Evolutionary conservation across 1,140 invertebrate genomes (phyloP), one percentile per base, ranked within the genome.

Genomic region (Trachymyrmex cornetzi): DNA sequence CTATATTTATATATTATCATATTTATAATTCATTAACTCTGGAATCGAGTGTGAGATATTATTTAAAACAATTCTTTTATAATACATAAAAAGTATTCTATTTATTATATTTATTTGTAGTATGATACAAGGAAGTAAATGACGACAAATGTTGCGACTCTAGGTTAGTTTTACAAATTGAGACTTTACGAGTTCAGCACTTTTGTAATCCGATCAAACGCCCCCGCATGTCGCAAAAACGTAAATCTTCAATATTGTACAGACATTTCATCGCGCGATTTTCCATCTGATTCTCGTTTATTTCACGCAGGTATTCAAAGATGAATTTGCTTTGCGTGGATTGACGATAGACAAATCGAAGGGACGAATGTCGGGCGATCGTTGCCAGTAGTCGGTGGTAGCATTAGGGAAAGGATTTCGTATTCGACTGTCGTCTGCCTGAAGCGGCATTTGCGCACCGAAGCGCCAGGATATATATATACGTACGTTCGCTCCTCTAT

Each of bases 361-460:
- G 75, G 44, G 69, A 77, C 57, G 77, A 77, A 71, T 55, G 71
- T 59, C 69, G 72, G 85, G 67, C 77, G 88, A 84, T 71, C 75
- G 74, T 86, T 55, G 66, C 77, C 44, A 4, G 77, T 81, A 66
- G 44, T 79, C 77, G 57, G 19, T 64, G 19, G 48, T 55, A 77
- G 84, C 59, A 81, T 82, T 82, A 77, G 71, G 57, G 74, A 87
- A 88, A 87, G 61, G 64, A 89, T 92, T 92, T 92, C 84, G 91
- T 91, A 92, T 92, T 92, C 92, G 77, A 77, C 34, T 34, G 53
- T 90, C 86, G 91, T 91, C 81, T 69, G 38, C 66, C 71, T 77
- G 80, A 72, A 92, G 89, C 89, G 87, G 85, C 80, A 85, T 79
- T 79, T 86, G 86, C 74, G 74, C 55, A 67, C 50, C 24, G 67